Evolutionary conservation across 2,797 vertebrate genomes (phyloP).

Genomic region (Sebastes cheni): DNA sequence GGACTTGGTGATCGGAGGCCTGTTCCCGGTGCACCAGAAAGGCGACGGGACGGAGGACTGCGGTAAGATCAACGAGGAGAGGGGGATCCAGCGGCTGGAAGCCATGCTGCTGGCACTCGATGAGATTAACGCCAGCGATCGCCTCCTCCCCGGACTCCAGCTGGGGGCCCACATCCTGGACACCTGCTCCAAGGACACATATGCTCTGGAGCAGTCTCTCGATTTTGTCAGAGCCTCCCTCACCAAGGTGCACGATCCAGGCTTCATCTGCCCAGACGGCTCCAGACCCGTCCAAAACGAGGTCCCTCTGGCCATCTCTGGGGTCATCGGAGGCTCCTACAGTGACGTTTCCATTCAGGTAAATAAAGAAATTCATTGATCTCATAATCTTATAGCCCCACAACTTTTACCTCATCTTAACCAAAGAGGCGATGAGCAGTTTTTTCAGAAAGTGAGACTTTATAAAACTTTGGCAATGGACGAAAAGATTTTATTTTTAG

Average conservation of each 20-base stretch:
- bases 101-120: constrained; percentile 98
- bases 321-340: constrained; percentile 97
- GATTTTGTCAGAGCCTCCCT: constrained; percentile 96
- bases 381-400: neutral
- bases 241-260: constrained; percentile 92
- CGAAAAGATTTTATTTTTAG: too few relatives aligned
- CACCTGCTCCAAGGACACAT: constrained; percentile 98
- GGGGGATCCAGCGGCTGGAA: constrained; percentile 96
- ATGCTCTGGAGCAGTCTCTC: constrained; percentile 95
- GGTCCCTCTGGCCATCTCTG: constrained; percentile 91
- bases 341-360: constrained; percentile 99
- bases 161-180: constrained; percentile 96
- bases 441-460: neutral
- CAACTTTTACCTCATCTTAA: too few relatives aligned
- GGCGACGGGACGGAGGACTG: constrained; percentile 91
- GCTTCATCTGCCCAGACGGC: constrained; percentile 96
- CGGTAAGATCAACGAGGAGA: constrained; percentile 92
- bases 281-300: constrained; percentile 94
- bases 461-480: rapidly evolving
- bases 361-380: constrained; percentile 36
- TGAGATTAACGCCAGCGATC: constrained; percentile 91
- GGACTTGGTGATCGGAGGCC: constrained; percentile 94
- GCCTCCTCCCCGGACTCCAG: constrained; percentile 90
- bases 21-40: constrained; percentile 97
- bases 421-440: neutral